Conservation (phyloP, 2,113 vertebrate species). For the Pelobates fuscus region DNA sequence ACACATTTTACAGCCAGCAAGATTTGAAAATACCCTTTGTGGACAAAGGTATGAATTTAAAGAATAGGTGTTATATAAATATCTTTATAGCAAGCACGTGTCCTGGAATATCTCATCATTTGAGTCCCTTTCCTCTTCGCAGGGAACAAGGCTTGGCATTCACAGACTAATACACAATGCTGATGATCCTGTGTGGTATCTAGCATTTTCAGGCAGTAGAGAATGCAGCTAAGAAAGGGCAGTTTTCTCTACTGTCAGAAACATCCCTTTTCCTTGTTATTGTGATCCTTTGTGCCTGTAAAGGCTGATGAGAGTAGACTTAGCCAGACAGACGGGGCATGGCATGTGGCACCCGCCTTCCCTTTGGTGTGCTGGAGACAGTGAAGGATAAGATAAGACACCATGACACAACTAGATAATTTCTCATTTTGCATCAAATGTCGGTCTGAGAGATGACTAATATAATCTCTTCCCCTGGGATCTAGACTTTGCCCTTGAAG, state of each 20-base stretch:
- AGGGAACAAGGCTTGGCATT: slow-evolving; percentile 42
- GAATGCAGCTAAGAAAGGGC: slow-evolving; percentile 27
- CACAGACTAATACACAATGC: slow-evolving; percentile 20
- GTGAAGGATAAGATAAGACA: slow-evolving; percentile 38
- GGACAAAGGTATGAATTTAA: not conserved
- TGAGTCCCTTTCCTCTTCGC: slow-evolving; percentile 28
- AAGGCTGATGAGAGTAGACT: slow-evolving; percentile 33
- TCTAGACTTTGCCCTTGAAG: slow-evolving; percentile 49
- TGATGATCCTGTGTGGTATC: slow-evolving; percentile 35
- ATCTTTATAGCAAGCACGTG: slow-evolving; percentile 35
- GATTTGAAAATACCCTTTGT: not conserved
- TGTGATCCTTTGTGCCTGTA: slow-evolving; percentile 33
- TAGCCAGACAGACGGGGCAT: slow-evolving; percentile 32
- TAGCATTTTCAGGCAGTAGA: slow-evolving; percentile 29
- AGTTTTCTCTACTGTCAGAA: slow-evolving; percentile 39
- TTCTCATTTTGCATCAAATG: slow-evolving; percentile 52
- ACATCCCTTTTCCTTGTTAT: slow-evolving; percentile 26
- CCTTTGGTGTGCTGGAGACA: slow-evolving; percentile 24
- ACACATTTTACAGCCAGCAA: too few species aligned
- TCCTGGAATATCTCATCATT: slow-evolving; percentile 45
- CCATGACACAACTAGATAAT: slow-evolving; percentile 47
- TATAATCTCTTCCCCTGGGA: slow-evolving; percentile 41
- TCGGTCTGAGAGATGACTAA: slow-evolving; percentile 40
- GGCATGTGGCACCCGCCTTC: slow-evolving; percentile 30
- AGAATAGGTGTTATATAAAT: not conserved